Conservation (phyloP, 1,140 invertebrate genomes). For the Drosophila parabipectinata region DNA sequence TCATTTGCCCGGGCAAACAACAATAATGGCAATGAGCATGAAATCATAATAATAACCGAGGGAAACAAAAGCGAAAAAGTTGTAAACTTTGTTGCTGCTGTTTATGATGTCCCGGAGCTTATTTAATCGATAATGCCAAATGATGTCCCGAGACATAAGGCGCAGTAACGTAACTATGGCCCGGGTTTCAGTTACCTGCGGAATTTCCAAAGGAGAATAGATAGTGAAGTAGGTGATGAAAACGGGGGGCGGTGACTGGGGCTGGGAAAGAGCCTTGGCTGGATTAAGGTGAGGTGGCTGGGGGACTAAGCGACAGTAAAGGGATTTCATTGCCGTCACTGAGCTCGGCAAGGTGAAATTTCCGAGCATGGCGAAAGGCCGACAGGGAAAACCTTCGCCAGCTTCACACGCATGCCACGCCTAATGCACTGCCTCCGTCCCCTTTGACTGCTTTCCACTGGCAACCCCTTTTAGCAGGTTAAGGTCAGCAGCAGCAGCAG, state of each 20-base stretch:
- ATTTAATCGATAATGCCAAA: constrained; percentile 59
- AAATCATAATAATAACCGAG: constrained; percentile 56
- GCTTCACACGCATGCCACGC: constrained; percentile 60
- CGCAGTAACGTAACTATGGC: constrained; percentile 16
- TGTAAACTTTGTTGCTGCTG: constrained; percentile 53
- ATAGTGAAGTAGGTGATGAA: background rate
- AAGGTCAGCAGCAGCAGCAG: constrained; percentile 55
- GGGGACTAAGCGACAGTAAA: constrained; percentile 28
- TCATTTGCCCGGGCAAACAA: constrained; percentile 61
- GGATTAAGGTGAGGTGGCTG: background rate
- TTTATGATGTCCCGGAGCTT: constrained; percentile 52
- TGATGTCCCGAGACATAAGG: constrained; percentile 36
- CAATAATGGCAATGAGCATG: constrained; percentile 68
- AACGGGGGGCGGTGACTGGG: too few relatives aligned
- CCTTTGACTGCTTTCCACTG: background rate
- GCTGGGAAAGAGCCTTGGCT: constrained; percentile 34
- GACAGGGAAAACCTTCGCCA: constrained; percentile 56
- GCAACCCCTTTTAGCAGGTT: constrained; percentile 58
- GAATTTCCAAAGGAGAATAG: constrained; percentile 15
- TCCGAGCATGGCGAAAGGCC: constrained; percentile 42
- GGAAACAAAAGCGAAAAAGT: constrained; percentile 48
- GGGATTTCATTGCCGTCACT: constrained; percentile 69
- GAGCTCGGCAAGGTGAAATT: constrained; percentile 61
- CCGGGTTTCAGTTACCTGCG: constrained; percentile 36
- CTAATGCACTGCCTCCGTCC: constrained; percentile 31